Evolutionary conservation across 2,113 vertebrate genomes (phyloP).

Genomic region (Cynopterus brachyotis): DNA sequence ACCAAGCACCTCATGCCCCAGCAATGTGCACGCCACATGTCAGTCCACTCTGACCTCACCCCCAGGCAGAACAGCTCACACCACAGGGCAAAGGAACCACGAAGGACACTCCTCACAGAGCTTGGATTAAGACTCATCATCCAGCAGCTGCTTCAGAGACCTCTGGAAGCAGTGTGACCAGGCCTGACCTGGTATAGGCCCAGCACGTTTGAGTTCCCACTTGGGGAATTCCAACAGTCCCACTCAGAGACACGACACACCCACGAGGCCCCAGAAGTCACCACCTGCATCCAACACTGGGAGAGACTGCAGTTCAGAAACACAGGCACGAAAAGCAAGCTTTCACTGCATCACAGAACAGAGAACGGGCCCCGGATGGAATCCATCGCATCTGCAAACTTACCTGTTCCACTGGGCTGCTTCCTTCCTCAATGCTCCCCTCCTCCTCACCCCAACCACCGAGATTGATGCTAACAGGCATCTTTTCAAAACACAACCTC

Average conservation of each 20-base stretch:
- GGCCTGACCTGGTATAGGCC: neutral
- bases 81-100: neutral
- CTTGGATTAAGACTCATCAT: neutral
- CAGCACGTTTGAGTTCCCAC: neutral
- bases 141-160: neutral
- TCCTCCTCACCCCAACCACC: neutral
- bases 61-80: neutral
- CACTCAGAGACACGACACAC: neutral
- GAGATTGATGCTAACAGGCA: neutral
- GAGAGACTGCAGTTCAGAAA: neutral
- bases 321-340: neutral
- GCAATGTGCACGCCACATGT: neutral
- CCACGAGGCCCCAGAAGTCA: neutral
- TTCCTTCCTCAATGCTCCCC: neutral
- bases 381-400: neutral
- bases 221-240: neutral
- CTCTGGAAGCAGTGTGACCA: neutral
- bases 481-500: neutral
- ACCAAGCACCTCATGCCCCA: neutral
- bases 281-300: neutral
- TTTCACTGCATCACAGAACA: neutral
- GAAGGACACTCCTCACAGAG: neutral
- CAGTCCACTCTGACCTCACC: neutral
- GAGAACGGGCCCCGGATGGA: neutral
- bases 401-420: slow-evolving; percentile 23